Conservation (phyloP, 2,113 vertebrate species). For the Arenaria interpres region DNA sequence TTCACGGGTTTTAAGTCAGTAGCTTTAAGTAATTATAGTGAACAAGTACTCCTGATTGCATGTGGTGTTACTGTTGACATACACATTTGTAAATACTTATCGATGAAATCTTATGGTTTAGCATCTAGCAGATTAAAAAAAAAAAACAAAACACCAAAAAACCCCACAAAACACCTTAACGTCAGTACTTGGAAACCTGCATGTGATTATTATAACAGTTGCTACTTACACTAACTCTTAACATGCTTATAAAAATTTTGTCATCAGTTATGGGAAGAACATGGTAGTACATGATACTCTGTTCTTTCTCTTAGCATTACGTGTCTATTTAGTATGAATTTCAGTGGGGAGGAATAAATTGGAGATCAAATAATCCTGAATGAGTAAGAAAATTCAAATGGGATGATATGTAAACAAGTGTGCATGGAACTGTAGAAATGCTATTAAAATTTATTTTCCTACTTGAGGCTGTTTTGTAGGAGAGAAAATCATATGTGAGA, state of each 20-base stretch:
- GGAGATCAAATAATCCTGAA: neutral
- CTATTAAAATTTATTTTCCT: neutral
- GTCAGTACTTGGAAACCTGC: neutral
- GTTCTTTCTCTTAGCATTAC: neutral
- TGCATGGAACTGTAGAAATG: neutral
- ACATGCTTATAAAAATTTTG: neutral
- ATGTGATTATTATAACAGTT: neutral
- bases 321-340: neutral
- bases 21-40: neutral
- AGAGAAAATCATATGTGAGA: neutral
- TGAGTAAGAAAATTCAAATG: neutral
- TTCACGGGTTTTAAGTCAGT: neutral
- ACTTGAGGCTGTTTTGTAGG: neutral
- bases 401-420: neutral
- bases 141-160: too few species aligned
- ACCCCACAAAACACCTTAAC: neutral
- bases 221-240: neutral
- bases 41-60: neutral
- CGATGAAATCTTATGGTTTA: neutral
- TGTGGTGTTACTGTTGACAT: neutral
- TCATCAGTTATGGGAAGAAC: neutral
- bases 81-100: neutral
- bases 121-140: neutral
- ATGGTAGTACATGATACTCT: rapidly evolving
- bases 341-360: neutral